Conservation (phyloP, 35 echinoderm and acorn worm species). For the Apostichopus californicus region DNA sequence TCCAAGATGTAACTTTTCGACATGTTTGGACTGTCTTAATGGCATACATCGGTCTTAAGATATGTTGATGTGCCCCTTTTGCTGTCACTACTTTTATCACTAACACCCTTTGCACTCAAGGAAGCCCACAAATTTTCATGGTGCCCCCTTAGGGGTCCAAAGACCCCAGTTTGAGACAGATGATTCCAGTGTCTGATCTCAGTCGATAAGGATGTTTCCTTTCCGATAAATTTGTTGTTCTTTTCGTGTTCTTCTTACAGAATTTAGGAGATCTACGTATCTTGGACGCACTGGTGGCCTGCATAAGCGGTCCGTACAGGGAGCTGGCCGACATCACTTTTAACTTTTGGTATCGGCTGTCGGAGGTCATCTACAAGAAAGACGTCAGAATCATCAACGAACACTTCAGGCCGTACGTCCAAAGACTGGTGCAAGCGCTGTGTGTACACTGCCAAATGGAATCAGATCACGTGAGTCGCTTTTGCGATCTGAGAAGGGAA, state of each 20-base stretch:
- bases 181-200: background rate
- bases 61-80: no score
- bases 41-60: no score
- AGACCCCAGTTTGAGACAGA: background rate
- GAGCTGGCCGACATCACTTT: constrained; percentile 98
- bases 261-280: constrained; percentile 76
- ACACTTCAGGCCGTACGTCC: constrained; percentile 82
- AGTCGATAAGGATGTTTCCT: no score
- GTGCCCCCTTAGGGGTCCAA: no score
- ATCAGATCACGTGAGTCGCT: constrained; percentile 82
- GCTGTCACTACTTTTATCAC: no score
- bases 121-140: no score
- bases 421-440: constrained; percentile 80
- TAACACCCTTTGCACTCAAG: no score
- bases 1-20: no score
- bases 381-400: constrained; percentile 72
- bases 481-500: background rate
- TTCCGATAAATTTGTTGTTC: background rate
- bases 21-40: no score
- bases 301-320: constrained; percentile 82
- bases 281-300: constrained; percentile 78
- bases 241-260: constrained; percentile 12
- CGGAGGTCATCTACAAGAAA: constrained; percentile 86
- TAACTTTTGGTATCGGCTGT: constrained; percentile 96
- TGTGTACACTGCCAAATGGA: constrained; percentile 92